A percentile compares a stretch with the other conserved stretches of the same genome.
Evolutionary conservation across 2,888 invertebrate genomes (phyloP).

Genomic region (Clusia tigrina): DNA sequence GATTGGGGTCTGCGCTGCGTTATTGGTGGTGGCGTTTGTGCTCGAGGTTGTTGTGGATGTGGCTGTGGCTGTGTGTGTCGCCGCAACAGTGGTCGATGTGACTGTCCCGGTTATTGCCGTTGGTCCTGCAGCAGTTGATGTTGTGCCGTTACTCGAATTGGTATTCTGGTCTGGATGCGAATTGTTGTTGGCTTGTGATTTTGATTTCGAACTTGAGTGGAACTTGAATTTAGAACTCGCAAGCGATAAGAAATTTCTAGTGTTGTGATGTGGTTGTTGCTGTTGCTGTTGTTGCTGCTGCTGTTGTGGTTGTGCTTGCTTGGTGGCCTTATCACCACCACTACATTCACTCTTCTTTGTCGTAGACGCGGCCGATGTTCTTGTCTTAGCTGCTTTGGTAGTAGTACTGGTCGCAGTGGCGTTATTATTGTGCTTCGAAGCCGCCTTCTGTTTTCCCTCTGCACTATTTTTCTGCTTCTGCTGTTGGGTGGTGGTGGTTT

Average conservation of each 20-base stretch:
- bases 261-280: slow-evolving; percentile 26
- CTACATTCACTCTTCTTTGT: slow-evolving; percentile 34
- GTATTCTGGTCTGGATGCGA: slow-evolving; percentile 22
- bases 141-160: slow-evolving; percentile 6
- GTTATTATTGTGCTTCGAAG: slow-evolving; percentile 32
- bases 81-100: slow-evolving; percentile 7
- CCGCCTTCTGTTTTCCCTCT: slow-evolving; percentile 23
- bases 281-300: slow-evolving; percentile 33
- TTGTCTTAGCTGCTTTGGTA: slow-evolving; percentile 14
- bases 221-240: slow-evolving; percentile 41
- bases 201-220: slow-evolving; percentile 33
- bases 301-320: too few species aligned
- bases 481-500: slow-evolving; percentile 6
- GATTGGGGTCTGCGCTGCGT: neutral
- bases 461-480: slow-evolving; percentile 14
- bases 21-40: slow-evolving; percentile 16
- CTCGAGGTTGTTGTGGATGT: slow-evolving; percentile 10
- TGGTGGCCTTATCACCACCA: slow-evolving; percentile 35
- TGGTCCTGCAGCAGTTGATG: neutral
- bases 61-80: slow-evolving; percentile 22
- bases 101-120: slow-evolving; percentile 12
- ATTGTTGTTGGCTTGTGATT: slow-evolving; percentile 31
- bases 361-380: slow-evolving; percentile 19
- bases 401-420: slow-evolving; percentile 28
- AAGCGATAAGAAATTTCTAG: slow-evolving; percentile 41